phyloP scores from a whole-genome alignment of 2,888 invertebrate species.

The Agelastica alni region DNA sequence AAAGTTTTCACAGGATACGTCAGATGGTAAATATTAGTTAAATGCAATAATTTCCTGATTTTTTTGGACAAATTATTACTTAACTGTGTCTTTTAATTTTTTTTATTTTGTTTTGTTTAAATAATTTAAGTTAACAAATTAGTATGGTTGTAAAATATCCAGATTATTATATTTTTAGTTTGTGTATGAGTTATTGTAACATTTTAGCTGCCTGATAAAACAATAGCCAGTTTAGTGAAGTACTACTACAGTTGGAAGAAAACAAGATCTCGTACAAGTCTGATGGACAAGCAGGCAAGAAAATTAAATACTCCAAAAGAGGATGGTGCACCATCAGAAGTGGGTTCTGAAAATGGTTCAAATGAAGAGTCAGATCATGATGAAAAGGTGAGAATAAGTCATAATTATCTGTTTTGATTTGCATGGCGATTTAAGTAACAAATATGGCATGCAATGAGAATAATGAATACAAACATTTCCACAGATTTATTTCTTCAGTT shows the following conservation, averaged over 20 bases:
- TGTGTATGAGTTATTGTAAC: too few species aligned
- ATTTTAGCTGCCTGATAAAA: constrained; percentile 92
- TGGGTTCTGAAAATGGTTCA: constrained; percentile 80
- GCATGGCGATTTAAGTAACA: not conserved
- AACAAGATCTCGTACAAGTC: constrained; percentile 85
- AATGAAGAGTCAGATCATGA: constrained; percentile 88
- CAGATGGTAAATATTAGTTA: constrained; percentile 89
- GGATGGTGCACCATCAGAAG: constrained; percentile 71
- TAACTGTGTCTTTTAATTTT: too few species aligned
- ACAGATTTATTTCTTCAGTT: too few species aligned
- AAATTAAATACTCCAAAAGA: constrained; percentile 71
- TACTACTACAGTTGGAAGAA: constrained; percentile 99
- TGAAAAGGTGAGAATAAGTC: constrained; percentile 74
- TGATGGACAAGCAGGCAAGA: constrained; percentile 86
- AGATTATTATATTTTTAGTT: too few species aligned
- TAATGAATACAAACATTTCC: too few species aligned
- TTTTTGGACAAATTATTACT: too few species aligned
- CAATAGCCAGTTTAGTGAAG: constrained; percentile 93
- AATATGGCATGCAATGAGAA: too few species aligned
- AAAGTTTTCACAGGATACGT: constrained; percentile 94
- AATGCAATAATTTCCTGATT: too few species aligned
- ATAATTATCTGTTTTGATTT: too few species aligned
- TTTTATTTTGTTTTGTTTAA: too few species aligned
- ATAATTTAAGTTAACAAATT: too few species aligned
- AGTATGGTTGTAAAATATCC: too few species aligned